Evolutionary conservation across 2,888 invertebrate genomes (phyloP).

Genomic region (Strigamia transsilvanica): DNA sequence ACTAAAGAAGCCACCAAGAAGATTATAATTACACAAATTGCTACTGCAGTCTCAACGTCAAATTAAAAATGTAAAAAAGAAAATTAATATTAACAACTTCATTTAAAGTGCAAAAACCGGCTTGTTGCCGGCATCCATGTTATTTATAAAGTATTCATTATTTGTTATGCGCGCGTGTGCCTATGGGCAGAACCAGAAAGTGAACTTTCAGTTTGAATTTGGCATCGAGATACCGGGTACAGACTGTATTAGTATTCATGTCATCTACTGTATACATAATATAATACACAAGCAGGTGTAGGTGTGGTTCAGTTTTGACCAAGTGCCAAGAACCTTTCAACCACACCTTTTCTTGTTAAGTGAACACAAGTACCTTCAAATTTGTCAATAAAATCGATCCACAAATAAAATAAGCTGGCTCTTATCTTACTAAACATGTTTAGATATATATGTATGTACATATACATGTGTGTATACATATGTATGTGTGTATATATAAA

Average conservation of each 20-base stretch:
- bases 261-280: too few relatives aligned
- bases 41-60: neutral
- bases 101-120: too few relatives aligned
- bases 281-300: neutral
- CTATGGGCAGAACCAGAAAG: too few relatives aligned
- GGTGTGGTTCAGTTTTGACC: constrained; percentile 38
- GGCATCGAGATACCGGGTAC: neutral
- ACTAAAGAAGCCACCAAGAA: too few relatives aligned
- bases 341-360: constrained; percentile 33
- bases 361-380: neutral
- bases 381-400: neutral
- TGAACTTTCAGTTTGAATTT: too few relatives aligned
- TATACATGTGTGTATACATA: too few relatives aligned
- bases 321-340: constrained; percentile 7
- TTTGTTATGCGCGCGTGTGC: too few relatives aligned
- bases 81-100: too few relatives aligned
- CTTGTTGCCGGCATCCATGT: too few relatives aligned
- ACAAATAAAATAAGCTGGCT: neutral
- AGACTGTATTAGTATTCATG: neutral
- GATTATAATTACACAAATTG: neutral
- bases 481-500: too few relatives aligned
- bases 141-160: too few relatives aligned
- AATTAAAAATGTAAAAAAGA: neutral
- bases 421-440: neutral
- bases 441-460: too few relatives aligned